Conservation (phyloP, 2,113 vertebrate species). For the Bothrops jararaca region DNA sequence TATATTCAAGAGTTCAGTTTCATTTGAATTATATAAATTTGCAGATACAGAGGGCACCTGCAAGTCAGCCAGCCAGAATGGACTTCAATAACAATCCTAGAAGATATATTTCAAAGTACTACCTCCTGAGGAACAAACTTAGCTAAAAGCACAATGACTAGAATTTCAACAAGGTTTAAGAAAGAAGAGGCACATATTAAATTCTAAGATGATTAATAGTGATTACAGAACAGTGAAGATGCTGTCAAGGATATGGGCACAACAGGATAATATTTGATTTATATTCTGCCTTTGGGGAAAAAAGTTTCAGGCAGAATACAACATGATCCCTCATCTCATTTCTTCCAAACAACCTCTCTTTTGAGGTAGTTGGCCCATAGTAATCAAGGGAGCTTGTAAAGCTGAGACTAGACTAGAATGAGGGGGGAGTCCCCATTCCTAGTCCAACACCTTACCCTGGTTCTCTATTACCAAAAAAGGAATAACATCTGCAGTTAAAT, state of each 20-base stretch:
- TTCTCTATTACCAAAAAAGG: neutral
- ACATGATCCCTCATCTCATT: neutral
- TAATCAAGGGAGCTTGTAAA: neutral
- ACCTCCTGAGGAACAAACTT: conserved; percentile 46
- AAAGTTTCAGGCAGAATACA: neutral
- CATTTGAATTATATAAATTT: neutral
- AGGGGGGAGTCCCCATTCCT: neutral
- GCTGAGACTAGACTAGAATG: neutral
- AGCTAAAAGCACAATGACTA: conserved; percentile 21
- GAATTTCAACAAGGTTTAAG: conserved; percentile 48
- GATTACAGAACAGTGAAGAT: neutral
- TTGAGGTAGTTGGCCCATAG: neutral
- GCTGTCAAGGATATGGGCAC: neutral
- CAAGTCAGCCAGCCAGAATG: conserved; percentile 24
- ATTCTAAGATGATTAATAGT: neutral
- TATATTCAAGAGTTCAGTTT: neutral
- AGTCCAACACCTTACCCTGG: neutral
- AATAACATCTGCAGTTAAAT: neutral
- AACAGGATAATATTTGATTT: neutral
- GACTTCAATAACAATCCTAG: conserved; percentile 40
- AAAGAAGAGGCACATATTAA: neutral
- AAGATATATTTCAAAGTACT: conserved; percentile 45
- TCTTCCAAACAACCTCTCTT: neutral
- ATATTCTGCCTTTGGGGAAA: neutral
- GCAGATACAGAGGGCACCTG: neutral